A percentile compares a stretch with the other conserved stretches of the same genome.
These are phyloP conservation scores for Bembecia ichneumoniformis DNA, from an alignment of 2,888 invertebrate species.

Conservation along the genomic window DNA sequence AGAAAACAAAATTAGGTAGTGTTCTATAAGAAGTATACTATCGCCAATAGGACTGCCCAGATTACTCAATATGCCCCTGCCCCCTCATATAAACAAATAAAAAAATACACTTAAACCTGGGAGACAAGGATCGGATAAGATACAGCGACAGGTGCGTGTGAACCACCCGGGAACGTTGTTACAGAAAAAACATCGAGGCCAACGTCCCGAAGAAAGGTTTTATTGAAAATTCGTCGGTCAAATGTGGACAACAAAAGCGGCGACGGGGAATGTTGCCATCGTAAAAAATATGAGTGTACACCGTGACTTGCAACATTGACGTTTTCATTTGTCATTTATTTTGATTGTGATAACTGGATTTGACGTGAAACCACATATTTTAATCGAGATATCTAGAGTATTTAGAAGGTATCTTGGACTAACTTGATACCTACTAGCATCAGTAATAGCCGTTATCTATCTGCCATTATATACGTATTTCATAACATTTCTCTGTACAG, in stretches of 20 bases:
- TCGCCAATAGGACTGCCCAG: too few relatives aligned
- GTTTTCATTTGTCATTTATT: conserved; percentile 73
- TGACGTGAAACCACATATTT: conserved; percentile 38
- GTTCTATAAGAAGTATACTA: too few relatives aligned
- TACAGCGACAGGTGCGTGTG: conserved; percentile 59
- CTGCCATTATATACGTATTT: too few relatives aligned
- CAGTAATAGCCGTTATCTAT: too few relatives aligned
- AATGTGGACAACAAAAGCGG: conserved; percentile 54
- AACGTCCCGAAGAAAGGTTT: conserved; percentile 53
- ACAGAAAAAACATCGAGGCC: conserved; percentile 39
- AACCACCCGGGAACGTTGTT: conserved; percentile 32
- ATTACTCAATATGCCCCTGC: too few relatives aligned
- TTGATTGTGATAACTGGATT: conserved; percentile 68
- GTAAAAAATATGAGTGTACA: conserved; percentile 39
- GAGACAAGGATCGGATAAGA: conserved; percentile 11
- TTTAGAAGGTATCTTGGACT: too few relatives aligned
- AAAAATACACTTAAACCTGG: conserved; percentile 13
- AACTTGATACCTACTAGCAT: too few relatives aligned
- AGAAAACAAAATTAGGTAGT: too few relatives aligned
- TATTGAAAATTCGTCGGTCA: conserved; percentile 58
- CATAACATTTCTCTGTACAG: too few relatives aligned
- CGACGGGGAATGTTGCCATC: conserved; percentile 47
- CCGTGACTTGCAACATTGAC: conserved; percentile 64
- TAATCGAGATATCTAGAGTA: conserved; percentile 15
- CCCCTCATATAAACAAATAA: neutral